Percentiles rank a stretch among this genome's conserved stretches.
phyloP scores from a whole-genome alignment of 1,140 invertebrate genomes.

The Tetramorium simillimum region DNA sequence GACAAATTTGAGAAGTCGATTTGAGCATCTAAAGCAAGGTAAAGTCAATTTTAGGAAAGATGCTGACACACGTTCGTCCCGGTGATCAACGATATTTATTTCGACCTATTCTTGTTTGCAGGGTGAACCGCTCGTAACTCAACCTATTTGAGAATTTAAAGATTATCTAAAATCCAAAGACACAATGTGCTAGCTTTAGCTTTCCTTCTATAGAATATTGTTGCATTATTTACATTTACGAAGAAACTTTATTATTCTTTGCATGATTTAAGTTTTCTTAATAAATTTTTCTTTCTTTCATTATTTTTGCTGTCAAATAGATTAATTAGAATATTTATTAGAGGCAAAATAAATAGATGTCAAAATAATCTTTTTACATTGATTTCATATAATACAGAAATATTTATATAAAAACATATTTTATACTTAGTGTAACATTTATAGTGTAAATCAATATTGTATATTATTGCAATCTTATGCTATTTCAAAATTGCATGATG shows the following conservation, averaged over 20 bases:
- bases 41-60: background rate
- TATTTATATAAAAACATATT: background rate
- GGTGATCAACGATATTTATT: background rate
- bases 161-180: background rate
- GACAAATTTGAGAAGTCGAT: constrained; percentile 42
- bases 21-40: background rate
- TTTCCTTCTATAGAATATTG: background rate
- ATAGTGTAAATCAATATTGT: background rate
- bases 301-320: background rate
- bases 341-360: background rate
- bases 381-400: background rate
- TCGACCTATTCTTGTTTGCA: constrained; percentile 36
- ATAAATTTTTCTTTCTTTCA: background rate
- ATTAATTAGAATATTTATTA: background rate
- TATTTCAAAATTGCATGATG: background rate
- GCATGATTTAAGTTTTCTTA: background rate
- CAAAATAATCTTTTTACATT: background rate
- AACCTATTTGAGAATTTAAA: constrained; percentile 35
- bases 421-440: background rate
- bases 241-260: background rate
- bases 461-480: background rate
- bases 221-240: background rate
- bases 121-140: background rate
- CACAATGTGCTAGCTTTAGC: background rate
- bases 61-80: background rate